Evolutionary conservation across 2,888 invertebrate species (phyloP).

Genomic region (Geophilus truncorum): DNA sequence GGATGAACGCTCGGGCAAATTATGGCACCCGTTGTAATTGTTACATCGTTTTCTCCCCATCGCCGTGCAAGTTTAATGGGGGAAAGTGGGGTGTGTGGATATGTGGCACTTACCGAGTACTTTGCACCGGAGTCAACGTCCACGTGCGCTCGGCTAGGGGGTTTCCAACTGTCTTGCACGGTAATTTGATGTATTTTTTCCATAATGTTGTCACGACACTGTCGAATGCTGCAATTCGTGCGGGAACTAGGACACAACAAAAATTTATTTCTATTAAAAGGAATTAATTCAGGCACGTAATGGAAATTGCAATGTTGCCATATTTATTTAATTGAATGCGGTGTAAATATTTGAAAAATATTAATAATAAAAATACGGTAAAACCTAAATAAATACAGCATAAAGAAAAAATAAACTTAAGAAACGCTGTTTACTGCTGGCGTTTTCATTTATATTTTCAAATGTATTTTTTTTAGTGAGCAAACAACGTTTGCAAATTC

Average conservation of each 20-base stretch:
- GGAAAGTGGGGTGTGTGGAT: neutral
- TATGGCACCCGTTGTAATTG: constrained; percentile 18
- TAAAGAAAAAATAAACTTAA: neutral
- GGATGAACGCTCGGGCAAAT: constrained; percentile 12
- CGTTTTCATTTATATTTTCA: neutral
- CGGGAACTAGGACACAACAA: constrained; percentile 64
- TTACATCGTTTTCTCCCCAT: constrained; percentile 25
- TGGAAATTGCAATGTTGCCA: neutral
- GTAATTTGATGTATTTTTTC: constrained; percentile 84
- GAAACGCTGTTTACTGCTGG: neutral
- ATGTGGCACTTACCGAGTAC: constrained; percentile 19
- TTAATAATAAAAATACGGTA: neutral
- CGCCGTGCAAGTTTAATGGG: constrained; percentile 21
- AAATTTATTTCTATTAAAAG: neutral
- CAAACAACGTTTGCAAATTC: neutral
- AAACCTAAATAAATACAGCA: neutral
- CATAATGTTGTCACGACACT: constrained; percentile 63
- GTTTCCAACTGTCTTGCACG: constrained; percentile 86
- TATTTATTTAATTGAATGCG: neutral
- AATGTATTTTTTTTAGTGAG: neutral
- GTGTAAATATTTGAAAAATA: neutral
- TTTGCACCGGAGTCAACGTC: constrained; percentile 46
- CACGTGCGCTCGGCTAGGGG: constrained; percentile 86
- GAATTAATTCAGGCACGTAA: neutral
- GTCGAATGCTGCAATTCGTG: constrained; percentile 91